Percentiles rank a stretch among this genome's conserved stretches.
Evolutionary conservation across 2,888 invertebrate genomes (phyloP).

Genomic region (Phyllotreta cruciferae): DNA sequence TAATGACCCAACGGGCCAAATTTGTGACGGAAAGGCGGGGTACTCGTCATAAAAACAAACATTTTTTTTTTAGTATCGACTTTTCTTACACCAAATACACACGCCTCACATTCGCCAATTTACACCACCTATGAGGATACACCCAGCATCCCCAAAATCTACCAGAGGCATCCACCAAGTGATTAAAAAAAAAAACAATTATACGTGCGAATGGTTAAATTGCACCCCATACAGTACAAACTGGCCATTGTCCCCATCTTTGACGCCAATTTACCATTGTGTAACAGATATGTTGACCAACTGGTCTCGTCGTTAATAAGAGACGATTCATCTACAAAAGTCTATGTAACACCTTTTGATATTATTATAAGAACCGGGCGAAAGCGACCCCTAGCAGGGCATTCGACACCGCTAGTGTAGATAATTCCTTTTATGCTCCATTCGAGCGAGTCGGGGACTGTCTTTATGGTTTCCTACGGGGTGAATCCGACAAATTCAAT

Average conservation of each 20-base stretch:
- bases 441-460: constrained; percentile 22
- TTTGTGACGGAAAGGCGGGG: constrained; percentile 30
- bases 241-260: constrained; percentile 18
- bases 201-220: too few species aligned
- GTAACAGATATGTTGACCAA: constrained; percentile 31
- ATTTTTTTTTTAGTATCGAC: constrained; percentile 19
- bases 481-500: neutral
- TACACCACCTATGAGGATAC: neutral
- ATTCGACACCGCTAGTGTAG: constrained; percentile 25
- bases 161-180: too few species aligned
- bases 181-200: too few species aligned
- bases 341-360: constrained; percentile 34
- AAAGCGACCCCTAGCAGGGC: constrained; percentile 20
- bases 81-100: neutral
- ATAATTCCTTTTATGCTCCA: constrained; percentile 36
- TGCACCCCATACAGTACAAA: neutral
- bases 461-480: constrained; percentile 10
- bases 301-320: constrained; percentile 27
- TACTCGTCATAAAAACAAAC: constrained; percentile 22
- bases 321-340: constrained; percentile 33
- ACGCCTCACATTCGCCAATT: neutral
- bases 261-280: constrained; percentile 28
- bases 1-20: constrained; percentile 31
- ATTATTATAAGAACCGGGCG: constrained; percentile 20
- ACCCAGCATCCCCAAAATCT: too few species aligned